Percentiles rank a stretch among this genome's conserved stretches.
Evolutionary conservation across 2,797 vertebrate genomes (phyloP).

Genomic region (Nyctalus aviator): DNA sequence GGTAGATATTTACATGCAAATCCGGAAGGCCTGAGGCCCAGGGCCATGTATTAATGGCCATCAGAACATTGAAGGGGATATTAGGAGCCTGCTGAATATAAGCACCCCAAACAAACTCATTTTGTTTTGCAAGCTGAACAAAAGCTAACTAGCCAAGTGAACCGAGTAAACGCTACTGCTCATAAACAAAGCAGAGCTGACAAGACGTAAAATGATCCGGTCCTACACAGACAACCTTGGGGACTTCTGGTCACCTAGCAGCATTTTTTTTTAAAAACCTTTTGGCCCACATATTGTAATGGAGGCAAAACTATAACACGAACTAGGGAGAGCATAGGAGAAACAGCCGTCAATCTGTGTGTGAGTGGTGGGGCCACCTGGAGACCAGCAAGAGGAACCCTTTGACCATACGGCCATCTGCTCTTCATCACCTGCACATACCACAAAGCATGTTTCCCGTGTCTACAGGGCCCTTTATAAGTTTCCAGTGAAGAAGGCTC

Average conservation of each 20-base stretch:
- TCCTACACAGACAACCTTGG: background rate
- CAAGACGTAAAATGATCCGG: background rate
- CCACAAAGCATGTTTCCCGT: background rate
- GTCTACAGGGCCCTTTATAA: background rate
- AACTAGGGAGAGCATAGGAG: background rate
- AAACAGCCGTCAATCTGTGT: background rate
- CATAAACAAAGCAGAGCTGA: conserved; percentile 60
- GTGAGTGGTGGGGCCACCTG: background rate
- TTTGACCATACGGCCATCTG: background rate
- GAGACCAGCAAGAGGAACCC: background rate
- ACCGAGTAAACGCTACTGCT: background rate
- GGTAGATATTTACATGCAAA: conserved; percentile 29
- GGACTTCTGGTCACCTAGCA: background rate
- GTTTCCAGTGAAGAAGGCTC: background rate
- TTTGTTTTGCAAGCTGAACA: conserved; percentile 54
- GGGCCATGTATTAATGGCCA: background rate
- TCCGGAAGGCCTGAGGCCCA: conserved; percentile 1
- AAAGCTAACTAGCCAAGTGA: conserved; percentile 37
- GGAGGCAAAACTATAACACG: background rate
- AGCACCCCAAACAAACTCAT: background rate
- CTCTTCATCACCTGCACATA: background rate
- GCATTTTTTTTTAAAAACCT: background rate
- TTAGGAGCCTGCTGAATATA: background rate
- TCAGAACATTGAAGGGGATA: background rate
- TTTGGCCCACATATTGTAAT: background rate